These are phyloP conservation scores for Julus scandinavius DNA, from an alignment of 2,888 invertebrate species.

Conservation along the genomic window DNA sequence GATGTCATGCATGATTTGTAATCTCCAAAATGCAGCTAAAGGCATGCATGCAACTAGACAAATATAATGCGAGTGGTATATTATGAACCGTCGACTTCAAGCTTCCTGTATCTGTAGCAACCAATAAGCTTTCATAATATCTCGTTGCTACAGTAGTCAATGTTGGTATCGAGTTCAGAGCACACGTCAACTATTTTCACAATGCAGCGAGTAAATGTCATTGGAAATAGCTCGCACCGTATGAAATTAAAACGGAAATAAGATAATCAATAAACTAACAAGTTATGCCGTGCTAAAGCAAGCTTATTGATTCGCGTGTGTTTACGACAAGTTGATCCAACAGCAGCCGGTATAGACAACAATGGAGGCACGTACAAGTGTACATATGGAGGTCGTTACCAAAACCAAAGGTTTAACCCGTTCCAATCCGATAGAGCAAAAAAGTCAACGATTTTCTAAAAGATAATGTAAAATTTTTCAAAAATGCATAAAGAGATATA, in stretches of 20 bases:
- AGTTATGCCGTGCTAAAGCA: not conserved
- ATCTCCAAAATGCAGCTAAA: not conserved
- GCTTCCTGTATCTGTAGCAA: not conserved
- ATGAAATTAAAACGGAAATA: conserved; percentile 36
- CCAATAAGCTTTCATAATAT: not conserved
- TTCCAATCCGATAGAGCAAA: not conserved
- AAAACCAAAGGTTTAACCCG: not conserved
- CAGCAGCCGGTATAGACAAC: not conserved
- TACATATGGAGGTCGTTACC: not conserved
- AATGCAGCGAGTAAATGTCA: not conserved
- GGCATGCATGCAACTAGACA: not conserved
- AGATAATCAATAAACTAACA: conserved; percentile 36
- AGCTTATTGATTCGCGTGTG: not conserved
- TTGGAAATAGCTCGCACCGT: conserved; percentile 10
- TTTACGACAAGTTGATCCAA: not conserved
- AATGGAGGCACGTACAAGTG: not conserved
- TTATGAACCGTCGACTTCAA: not conserved
- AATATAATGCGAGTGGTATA: not conserved
- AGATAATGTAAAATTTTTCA: not conserved
- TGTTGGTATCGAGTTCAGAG: conserved; percentile 4
- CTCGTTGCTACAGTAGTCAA: not conserved
- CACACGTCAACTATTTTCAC: conserved; percentile 35
- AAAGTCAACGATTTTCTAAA: not conserved
- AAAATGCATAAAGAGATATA: not conserved
- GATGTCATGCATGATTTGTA: conserved; percentile 1